Percentiles rank a stretch among this genome's conserved stretches.
Evolutionary conservation across 2,797 vertebrate genomes (phyloP).

Genomic region (Dermochelys coriacea): DNA sequence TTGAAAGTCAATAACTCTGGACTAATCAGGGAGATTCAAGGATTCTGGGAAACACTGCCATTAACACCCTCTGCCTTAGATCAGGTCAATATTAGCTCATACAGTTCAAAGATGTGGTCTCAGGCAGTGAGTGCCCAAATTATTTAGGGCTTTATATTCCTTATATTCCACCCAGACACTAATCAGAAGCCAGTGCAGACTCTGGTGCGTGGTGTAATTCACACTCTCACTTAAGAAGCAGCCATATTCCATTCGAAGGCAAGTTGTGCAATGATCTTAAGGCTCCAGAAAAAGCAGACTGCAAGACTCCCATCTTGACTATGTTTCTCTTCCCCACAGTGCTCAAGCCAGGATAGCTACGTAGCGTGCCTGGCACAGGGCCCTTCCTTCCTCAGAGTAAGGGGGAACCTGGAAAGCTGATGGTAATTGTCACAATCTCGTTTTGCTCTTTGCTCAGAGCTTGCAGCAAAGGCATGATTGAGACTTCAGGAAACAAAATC

Average conservation of each 20-base stretch:
- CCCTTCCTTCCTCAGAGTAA: not conserved
- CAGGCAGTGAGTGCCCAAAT: not conserved
- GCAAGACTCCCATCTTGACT: not conserved
- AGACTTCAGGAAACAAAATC: not conserved
- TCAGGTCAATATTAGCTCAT: not conserved
- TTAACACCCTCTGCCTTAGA: not conserved
- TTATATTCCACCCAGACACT: not conserved
- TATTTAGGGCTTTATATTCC: not conserved
- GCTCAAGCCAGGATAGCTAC: not conserved
- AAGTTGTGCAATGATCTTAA: not conserved
- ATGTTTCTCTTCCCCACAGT: not conserved
- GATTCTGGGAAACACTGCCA: not conserved
- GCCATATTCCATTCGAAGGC: not conserved
- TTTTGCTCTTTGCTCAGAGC: not conserved
- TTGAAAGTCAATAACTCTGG: not conserved
- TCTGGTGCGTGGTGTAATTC: fast-evolving
- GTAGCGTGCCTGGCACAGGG: not conserved
- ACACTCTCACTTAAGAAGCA: not conserved
- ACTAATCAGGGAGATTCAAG: not conserved
- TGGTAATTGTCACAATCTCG: fast-evolving
- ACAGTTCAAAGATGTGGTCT: not conserved
- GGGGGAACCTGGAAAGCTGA: not conserved
- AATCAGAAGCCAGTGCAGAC: not conserved
- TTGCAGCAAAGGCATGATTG: not conserved
- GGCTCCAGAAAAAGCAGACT: not conserved